These are phyloP conservation scores for Parelbella ahira DNA, from an alignment of 2,888 invertebrate species.

Conservation along the genomic window DNA sequence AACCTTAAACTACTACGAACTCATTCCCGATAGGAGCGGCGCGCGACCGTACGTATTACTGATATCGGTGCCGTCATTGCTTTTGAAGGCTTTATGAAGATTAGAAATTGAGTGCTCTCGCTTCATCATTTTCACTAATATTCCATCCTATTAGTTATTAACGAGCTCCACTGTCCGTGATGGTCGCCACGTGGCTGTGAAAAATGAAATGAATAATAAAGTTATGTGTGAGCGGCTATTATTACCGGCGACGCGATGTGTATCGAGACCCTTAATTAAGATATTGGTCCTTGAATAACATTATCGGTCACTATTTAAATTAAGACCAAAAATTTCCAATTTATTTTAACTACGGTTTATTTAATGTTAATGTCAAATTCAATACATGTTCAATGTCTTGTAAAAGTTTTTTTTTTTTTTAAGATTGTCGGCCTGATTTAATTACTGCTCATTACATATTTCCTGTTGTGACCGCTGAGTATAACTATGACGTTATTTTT, in stretches of 20 bases:
- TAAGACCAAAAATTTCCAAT: slow-evolving; percentile 2
- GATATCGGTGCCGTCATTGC: slow-evolving; percentile 55
- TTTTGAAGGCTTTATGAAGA: slow-evolving; percentile 67
- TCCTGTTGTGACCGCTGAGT: no score
- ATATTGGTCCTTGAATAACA: background rate
- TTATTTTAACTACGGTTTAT: slow-evolving; percentile 3
- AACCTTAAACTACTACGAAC: slow-evolving; percentile 30
- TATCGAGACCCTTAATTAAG: background rate
- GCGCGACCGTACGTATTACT: slow-evolving; percentile 42
- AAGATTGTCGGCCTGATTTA: no score
- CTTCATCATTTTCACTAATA: slow-evolving; percentile 27
- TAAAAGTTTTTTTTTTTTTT: no score
- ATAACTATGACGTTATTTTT: no score
- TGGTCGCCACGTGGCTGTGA: no score
- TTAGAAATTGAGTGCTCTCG: slow-evolving; percentile 63
- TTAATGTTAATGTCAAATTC: background rate
- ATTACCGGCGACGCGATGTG: slow-evolving; percentile 1
- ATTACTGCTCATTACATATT: no score
- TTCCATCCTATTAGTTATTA: slow-evolving; percentile 10
- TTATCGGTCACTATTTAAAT: no score
- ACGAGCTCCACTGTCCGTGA: slow-evolving; percentile 1
- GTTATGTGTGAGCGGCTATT: slow-evolving; percentile 1
- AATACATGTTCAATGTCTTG: background rate
- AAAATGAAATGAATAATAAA: slow-evolving; percentile 16
- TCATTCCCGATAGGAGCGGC: slow-evolving; percentile 57